Evolutionary conservation across 2,113 vertebrate genomes (phyloP).

Genomic region (Sinocyclocheilus maitianheensis): DNA sequence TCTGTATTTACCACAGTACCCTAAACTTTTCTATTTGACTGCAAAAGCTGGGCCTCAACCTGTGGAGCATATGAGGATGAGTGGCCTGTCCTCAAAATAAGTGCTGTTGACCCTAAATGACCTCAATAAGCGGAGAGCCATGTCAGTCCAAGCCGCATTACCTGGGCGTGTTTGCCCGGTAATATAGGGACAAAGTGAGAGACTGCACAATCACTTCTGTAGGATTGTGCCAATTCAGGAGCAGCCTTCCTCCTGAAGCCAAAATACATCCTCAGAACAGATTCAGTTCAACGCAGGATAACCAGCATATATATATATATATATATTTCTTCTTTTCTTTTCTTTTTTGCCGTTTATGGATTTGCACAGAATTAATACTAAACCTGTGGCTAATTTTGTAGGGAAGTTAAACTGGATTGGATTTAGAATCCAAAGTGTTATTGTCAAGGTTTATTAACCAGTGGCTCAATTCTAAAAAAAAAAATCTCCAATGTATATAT

Average conservation of each 20-base stretch:
- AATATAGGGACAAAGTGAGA: background rate
- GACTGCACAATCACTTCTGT: conserved; percentile 13
- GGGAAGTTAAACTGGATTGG: background rate
- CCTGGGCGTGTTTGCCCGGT: background rate
- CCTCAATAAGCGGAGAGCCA: conserved; percentile 20
- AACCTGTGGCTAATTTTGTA: background rate
- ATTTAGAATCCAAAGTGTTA: background rate
- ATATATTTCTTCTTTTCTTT: no score
- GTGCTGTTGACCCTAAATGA: conserved; percentile 2
- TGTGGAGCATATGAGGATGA: conserved; percentile 7
- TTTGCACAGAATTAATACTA: background rate
- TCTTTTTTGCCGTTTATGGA: background rate
- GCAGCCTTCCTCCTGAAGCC: background rate
- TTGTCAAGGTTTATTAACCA: background rate
- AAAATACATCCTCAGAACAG: conserved; percentile 2
- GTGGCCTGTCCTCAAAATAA: conserved; percentile 7
- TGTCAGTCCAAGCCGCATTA: conserved; percentile 28
- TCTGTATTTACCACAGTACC: background rate
- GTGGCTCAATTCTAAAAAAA: background rate
- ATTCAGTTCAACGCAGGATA: background rate
- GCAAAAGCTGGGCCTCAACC: background rate
- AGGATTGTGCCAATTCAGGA: conserved; percentile 32
- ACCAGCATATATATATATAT: background rate
- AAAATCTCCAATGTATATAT: background rate
- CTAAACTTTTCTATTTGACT: background rate